phyloP scores from a whole-genome alignment of 2,888 invertebrate genomes.

The Trichogramma evanescens region DNA sequence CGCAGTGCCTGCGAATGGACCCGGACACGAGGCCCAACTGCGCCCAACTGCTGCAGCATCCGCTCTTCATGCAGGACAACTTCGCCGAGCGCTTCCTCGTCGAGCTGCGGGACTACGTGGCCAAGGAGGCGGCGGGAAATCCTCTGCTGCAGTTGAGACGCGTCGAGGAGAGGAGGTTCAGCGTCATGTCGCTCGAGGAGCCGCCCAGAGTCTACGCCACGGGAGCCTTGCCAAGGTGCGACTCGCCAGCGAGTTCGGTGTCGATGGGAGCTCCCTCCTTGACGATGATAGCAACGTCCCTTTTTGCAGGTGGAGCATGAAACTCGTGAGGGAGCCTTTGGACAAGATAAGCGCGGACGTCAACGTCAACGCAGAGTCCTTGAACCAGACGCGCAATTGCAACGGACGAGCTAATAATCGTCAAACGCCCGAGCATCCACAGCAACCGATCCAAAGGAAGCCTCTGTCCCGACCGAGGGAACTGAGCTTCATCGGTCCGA shows the following conservation, averaged over 20 bases:
- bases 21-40: conserved; percentile 60
- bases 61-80: conserved; percentile 60
- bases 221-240: conserved; percentile 30
- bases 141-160: conserved; percentile 46
- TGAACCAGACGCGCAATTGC: conserved; percentile 14
- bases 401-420: conserved; percentile 2
- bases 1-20: conserved; percentile 58
- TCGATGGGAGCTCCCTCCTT: neutral
- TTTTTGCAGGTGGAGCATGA: conserved; percentile 37
- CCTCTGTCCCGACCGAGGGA: conserved; percentile 23
- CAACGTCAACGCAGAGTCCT: conserved; percentile 8
- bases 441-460: conserved; percentile 11
- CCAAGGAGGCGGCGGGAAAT: conserved; percentile 56
- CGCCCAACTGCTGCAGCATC: conserved; percentile 58
- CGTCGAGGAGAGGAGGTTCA: conserved; percentile 28
- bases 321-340: conserved; percentile 30
- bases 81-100: conserved; percentile 63
- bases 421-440: conserved; percentile 5
- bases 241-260: neutral
- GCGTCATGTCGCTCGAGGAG: conserved; percentile 27
- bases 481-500: conserved; percentile 32
- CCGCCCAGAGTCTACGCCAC: conserved; percentile 29
- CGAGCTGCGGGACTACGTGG: conserved; percentile 58
- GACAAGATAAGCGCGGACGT: conserved; percentile 15
- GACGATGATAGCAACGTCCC: neutral